Conservation (phyloP, 2,888 invertebrate genomes). For the Coremacera marginata region DNA sequence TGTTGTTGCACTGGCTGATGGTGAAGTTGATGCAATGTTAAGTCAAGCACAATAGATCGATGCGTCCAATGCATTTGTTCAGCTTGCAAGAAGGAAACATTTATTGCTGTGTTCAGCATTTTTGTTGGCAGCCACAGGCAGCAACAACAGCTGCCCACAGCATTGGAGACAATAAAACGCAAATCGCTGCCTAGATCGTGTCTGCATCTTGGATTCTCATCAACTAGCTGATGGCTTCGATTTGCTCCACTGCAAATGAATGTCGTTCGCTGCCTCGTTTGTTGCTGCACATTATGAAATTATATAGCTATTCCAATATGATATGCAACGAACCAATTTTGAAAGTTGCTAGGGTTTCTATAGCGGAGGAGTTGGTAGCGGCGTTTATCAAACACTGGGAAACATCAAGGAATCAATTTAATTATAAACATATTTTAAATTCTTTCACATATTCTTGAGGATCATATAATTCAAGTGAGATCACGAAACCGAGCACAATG, state of each 20-base stretch:
- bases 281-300: constrained; percentile 19
- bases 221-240: not conserved
- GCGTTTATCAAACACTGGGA: constrained; percentile 20
- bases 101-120: not conserved
- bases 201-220: constrained; percentile 15
- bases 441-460: constrained; percentile 24
- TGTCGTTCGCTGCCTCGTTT: constrained; percentile 11
- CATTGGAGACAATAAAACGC: constrained; percentile 21
- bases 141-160: constrained; percentile 13
- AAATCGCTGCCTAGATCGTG: constrained; percentile 28
- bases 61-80: constrained; percentile 21
- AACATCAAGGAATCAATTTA: constrained; percentile 5
- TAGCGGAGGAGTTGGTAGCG: not conserved
- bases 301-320: constrained; percentile 8
- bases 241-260: constrained; percentile 26
- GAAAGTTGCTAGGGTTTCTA: not conserved
- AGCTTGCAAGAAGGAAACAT: not conserved
- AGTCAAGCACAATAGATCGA: constrained; percentile 11
- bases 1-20: constrained; percentile 12
- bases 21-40: constrained; percentile 15
- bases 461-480: constrained; percentile 23
- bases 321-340: not conserved
- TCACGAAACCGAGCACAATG: constrained; percentile 5
- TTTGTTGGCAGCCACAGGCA: not conserved
- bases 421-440: constrained; percentile 23